Conservation (phyloP, 2,797 vertebrate genomes). For the Mormyrops boulengeri region DNA sequence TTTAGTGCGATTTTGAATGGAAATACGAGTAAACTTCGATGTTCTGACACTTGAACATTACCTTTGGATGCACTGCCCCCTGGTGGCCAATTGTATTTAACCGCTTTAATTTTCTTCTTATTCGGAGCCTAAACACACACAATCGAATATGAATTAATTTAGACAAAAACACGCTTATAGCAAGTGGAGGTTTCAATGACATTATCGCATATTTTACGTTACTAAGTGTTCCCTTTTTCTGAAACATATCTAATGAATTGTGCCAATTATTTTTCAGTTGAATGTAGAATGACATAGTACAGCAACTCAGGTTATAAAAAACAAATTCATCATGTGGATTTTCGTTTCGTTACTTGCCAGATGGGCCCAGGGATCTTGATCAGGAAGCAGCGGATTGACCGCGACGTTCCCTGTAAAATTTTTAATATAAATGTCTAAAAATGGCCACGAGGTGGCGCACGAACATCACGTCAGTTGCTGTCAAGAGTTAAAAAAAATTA, state of each 20-base stretch:
- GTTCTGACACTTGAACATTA: constrained; percentile 9
- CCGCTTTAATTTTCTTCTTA: neutral
- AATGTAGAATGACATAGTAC: neutral
- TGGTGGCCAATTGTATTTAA: constrained; percentile 5
- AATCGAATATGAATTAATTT: neutral
- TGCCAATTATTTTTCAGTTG: neutral
- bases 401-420: neutral
- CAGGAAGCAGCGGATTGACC: neutral
- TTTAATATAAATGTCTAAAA: neutral
- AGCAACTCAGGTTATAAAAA: neutral
- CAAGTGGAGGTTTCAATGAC: neutral
- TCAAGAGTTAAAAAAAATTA: neutral
- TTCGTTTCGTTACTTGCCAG: neutral
- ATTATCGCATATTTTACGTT: neutral
- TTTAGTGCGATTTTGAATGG: neutral
- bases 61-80: constrained; percentile 31
- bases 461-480: neutral
- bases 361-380: neutral
- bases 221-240: neutral
- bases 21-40: neutral
- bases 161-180: neutral
- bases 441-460: constrained; percentile 13
- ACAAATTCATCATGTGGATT: neutral
- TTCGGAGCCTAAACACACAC: neutral
- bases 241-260: neutral